Conservation (phyloP, 35 echinoderm and acorn worm species). For the Stichopus chloronotus region DNA sequence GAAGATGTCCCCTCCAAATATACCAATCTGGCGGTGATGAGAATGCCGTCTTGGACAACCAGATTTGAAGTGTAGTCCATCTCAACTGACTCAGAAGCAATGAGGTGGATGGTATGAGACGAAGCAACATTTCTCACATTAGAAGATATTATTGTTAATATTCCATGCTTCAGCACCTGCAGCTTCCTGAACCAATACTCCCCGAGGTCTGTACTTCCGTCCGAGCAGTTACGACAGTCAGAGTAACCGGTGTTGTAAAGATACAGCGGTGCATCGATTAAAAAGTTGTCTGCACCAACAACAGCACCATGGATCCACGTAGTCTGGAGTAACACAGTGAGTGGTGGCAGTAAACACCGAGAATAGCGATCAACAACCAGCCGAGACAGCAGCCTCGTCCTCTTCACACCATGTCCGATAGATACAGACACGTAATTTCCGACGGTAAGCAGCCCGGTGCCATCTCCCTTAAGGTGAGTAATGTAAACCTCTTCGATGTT, state of each 20-base stretch:
- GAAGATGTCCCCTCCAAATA: slow-evolving; percentile 59
- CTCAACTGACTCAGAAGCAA: slow-evolving; percentile 57
- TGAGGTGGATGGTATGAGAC: slow-evolving; percentile 46
- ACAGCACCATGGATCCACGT: slow-evolving; percentile 62
- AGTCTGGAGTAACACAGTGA: slow-evolving; percentile 18
- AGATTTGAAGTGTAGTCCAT: slow-evolving; percentile 66
- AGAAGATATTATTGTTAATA: slow-evolving; percentile 27
- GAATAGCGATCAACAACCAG: slow-evolving; percentile 42
- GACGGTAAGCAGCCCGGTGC: slow-evolving; percentile 45
- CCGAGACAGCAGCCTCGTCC: slow-evolving; percentile 41
- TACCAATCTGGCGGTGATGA: slow-evolving; percentile 44
- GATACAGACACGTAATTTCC: slow-evolving; percentile 18
- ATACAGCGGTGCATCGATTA: slow-evolving; percentile 44
- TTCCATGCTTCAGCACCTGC: slow-evolving; percentile 50
- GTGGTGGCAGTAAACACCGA: slow-evolving; percentile 53
- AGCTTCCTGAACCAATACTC: slow-evolving; percentile 65
- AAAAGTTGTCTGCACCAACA: slow-evolving; percentile 63
- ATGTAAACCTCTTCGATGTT: not conserved
- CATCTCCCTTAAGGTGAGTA: slow-evolving; percentile 60
- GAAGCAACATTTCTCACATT: slow-evolving; percentile 17
- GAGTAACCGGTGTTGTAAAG: slow-evolving; percentile 68
- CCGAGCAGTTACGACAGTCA: slow-evolving; percentile 77
- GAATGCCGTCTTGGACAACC: slow-evolving; percentile 45
- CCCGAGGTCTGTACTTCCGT: slow-evolving; percentile 62
- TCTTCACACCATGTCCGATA: slow-evolving; percentile 40